Evolutionary conservation across 2,888 invertebrate species (phyloP), one percentile per base, ranked within the genome.

Genomic region (Drosophila mettleri): DNA sequence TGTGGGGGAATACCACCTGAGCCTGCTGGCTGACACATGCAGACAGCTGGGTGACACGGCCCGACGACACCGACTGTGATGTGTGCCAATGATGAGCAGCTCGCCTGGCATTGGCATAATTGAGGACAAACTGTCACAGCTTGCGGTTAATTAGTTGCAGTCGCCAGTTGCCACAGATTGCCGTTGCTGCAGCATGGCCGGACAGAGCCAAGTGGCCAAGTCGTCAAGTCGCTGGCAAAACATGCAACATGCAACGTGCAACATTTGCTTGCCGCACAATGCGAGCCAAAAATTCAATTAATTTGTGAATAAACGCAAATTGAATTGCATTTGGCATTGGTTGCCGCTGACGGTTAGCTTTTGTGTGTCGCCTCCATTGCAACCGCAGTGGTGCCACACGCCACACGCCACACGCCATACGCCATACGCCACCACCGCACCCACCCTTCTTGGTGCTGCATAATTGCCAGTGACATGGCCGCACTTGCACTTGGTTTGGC

Each of bases 381-480:
- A 14, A 8, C 16, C 36, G 8, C 36, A 36, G 36, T 2, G 12
- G 7, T 3, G 24, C 31, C 39, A 10, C 31, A 2, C 22, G 3
- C 14, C 14, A n/a, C n/a, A n/a, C n/a, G n/a, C n/a, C n/a, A n/a
- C n/a, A n/a, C n/a, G n/a, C n/a, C n/a, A n/a, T n/a, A n/a, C n/a
- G n/a, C n/a, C n/a, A n/a, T n/a, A n/a, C n/a, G 5, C 38, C 2
- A 2, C 8, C 8, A 24, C 20, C 12, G 18, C 6, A 0, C 20
- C 4, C 8, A 9, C n/a, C 20, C 8, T 24, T 27, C 6, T 22
- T 45, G 46, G 24, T 46, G 80, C 34, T 64, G 78, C 87, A 86
- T 83, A 85, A 88, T 80, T 85, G 86, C 84, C 86, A 88, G 80
- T 85, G 83, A 82, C 88, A 85, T 72, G 75, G 85, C 83, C 69